Conservation (phyloP, 2,888 invertebrate species). For the Theodoxus fluviatilis region DNA sequence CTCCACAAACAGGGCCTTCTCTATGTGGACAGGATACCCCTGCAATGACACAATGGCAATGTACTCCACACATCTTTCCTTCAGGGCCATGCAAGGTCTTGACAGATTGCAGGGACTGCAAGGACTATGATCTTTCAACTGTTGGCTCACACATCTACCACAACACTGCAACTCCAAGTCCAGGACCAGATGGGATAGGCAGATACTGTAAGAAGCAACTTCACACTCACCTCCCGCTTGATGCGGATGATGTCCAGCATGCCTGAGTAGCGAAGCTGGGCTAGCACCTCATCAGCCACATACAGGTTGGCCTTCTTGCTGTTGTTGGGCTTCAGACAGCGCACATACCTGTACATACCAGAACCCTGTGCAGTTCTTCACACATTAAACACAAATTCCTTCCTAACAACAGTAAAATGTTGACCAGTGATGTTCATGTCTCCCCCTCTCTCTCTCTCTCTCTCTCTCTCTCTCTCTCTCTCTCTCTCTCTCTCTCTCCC, state of each 20-base stretch:
- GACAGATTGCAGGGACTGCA: no score
- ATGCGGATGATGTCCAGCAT: constrained; percentile 60
- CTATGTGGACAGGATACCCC: constrained; percentile 59
- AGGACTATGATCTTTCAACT: no score
- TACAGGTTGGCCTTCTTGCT: constrained; percentile 49
- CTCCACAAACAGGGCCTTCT: constrained; percentile 43
- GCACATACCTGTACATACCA: constrained; percentile 52
- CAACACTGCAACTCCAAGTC: no score
- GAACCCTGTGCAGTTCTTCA: background rate
- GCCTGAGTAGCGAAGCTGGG: constrained; percentile 56
- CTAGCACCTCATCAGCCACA: constrained; percentile 46
- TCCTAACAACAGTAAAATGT: background rate
- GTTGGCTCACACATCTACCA: no score
- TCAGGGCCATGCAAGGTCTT: no score
- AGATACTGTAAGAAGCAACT: no score
- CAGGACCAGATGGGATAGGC: no score
- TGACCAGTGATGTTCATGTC: background rate
- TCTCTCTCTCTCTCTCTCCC: background rate
- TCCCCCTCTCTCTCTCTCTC: no score
- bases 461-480: no score
- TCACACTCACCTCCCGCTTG: constrained; percentile 52
- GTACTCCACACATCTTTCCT: no score
- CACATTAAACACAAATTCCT: background rate
- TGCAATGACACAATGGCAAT: no score
- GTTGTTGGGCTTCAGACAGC: constrained; percentile 58